Evolutionary conservation across 2,113 vertebrate species (phyloP), one percentile per base, ranked within the genome.

Genomic region (Panurus biarmicus): DNA sequence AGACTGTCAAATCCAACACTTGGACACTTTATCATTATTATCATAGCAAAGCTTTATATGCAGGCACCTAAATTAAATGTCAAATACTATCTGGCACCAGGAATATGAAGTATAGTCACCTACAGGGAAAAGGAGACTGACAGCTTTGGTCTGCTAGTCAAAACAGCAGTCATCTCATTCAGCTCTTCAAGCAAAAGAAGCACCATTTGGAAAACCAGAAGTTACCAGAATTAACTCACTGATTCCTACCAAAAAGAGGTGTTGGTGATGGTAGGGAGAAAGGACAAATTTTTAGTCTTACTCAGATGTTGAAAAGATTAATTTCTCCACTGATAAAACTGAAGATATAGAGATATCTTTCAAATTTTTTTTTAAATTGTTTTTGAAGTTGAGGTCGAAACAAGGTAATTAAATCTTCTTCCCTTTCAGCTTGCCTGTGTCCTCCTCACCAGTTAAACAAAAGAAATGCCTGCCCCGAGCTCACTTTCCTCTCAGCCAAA

Each of bases 31-130:
- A 96, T 95, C 89, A 71, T 64, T 94, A 81, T 86, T 95, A 77
- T 82, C 48, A 80, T 47, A 86, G 38, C 62, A 40, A 95, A 96
- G 87, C 70, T 94, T 96, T 97, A 86, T 48, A 87, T 67, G 73
- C 81, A 87, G 76, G 61, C 65, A 94, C 26, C 87, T 96, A 97
- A 97, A 97, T 98, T 96, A 97, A 97, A 95, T 92, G 94, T 95
- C 94, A 96, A 95, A 95, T 95, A 92, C 69, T 95, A 93, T 96
- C 62, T 90, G 90, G 86, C 73, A 83, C 45, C 85, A 71, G 85
- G 86, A 97, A 94, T 29, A 62, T 61, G 85, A 97, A 94, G 70
- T 7, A 10, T 29, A 69, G 60, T 45, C 20, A 22, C 86, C 73
- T 80, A 14, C 9, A 86, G 79, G 78, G 64, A 75, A 92, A 82